phyloP scores from a whole-genome alignment of 2,113 vertebrate genomes.

The Calonectris borealis region DNA sequence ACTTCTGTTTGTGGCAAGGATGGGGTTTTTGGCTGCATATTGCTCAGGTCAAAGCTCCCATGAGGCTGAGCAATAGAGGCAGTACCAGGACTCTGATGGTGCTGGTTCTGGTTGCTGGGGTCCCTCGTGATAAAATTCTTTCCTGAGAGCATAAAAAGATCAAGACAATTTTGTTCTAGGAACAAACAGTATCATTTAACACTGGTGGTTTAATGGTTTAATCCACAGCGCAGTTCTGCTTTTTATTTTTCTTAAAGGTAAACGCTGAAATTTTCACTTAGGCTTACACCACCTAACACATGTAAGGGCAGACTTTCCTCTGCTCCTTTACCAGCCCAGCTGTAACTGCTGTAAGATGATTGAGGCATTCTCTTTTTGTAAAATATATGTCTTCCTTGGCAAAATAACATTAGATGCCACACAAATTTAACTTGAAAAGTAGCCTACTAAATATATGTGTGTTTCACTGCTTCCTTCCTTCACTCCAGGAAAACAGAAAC shows the following conservation, averaged over 20 bases:
- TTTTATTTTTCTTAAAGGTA: not conserved
- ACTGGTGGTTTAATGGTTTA: not conserved
- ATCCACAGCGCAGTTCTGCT: not conserved
- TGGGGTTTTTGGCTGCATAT: not conserved
- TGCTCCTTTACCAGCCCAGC: not conserved
- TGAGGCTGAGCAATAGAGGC: not conserved
- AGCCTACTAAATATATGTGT: not conserved
- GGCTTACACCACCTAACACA: not conserved
- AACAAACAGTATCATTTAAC: not conserved
- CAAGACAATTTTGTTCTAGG: not conserved
- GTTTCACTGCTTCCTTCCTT: not conserved
- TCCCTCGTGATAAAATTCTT: not conserved
- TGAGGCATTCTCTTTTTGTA: not conserved
- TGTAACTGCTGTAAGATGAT: accelerated
- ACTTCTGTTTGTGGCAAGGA: not conserved
- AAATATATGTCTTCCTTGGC: not conserved
- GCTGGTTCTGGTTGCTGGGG: not conserved
- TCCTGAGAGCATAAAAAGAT: not conserved
- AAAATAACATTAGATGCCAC: not conserved
- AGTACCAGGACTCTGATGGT: not conserved
- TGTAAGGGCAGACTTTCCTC: not conserved
- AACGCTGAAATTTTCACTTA: not conserved
- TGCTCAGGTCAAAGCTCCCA: not conserved
- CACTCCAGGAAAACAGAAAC: not conserved
- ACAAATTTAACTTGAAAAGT: not conserved